These are phyloP conservation scores for Brevimyrus niger DNA, from an alignment of 2,113 vertebrate species.

Conservation along the genomic window DNA sequence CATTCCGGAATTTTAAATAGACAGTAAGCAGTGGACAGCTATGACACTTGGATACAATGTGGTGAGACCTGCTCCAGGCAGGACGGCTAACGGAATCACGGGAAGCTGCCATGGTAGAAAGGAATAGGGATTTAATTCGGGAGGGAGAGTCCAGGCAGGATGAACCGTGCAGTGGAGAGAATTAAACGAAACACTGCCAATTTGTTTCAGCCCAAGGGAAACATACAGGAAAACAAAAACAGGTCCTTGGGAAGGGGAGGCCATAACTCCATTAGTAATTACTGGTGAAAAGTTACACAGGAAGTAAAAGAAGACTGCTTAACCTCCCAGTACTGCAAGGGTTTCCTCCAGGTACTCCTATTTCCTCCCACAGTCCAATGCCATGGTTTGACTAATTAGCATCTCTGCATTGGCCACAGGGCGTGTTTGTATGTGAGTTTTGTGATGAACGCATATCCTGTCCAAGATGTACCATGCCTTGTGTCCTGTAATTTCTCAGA, in stretches of 20 bases:
- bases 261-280: neutral
- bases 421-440: neutral
- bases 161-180: neutral
- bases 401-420: neutral
- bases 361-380: neutral
- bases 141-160: neutral
- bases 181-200: neutral
- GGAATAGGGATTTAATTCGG: neutral
- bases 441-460: neutral
- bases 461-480: neutral
- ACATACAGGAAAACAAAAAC: neutral
- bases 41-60: neutral
- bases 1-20: neutral
- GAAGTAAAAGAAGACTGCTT: neutral
- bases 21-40: neutral
- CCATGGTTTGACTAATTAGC: neutral
- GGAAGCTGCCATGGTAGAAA: neutral
- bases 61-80: neutral
- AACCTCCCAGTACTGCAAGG: neutral
- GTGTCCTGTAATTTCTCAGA: neutral
- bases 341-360: neutral
- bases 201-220: neutral
- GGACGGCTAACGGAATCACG: neutral
- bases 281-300: neutral
- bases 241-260: neutral